Conservation (phyloP, 2,113 vertebrate genomes). For the Struthio camelus region DNA sequence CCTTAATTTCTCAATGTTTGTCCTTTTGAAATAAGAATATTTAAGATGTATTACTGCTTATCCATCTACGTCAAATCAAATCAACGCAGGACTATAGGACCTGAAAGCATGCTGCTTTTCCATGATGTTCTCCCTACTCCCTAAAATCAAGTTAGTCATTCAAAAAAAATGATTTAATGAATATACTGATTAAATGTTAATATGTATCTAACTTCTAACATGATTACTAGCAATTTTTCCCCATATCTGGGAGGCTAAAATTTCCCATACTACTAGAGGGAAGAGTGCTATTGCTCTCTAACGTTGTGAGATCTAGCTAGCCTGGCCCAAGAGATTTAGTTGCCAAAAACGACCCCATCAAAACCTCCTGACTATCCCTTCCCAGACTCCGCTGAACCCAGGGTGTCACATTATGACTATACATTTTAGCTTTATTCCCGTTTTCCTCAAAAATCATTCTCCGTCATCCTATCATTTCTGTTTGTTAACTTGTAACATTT, state of each 20-base stretch:
- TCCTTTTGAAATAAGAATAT: neutral
- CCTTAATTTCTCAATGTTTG: neutral
- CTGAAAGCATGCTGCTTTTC: neutral
- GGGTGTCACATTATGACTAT: no score
- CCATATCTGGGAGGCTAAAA: neutral
- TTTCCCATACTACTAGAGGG: neutral
- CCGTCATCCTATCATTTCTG: neutral
- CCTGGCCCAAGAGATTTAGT: neutral
- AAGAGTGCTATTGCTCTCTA: neutral
- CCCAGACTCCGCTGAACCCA: neutral
- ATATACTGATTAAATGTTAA: neutral
- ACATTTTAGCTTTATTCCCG: neutral
- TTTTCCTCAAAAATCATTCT: neutral
- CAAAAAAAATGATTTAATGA: neutral
- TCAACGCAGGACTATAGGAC: neutral
- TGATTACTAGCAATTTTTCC: neutral
- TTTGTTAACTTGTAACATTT: neutral
- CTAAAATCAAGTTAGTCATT: neutral
- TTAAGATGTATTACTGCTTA: neutral
- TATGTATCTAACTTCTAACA: neutral
- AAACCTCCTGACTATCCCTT: neutral
- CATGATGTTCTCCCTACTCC: neutral
- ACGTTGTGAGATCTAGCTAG: neutral
- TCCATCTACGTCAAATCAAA: neutral
- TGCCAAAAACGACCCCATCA: neutral